These are phyloP conservation scores for Stichopus chloronotus DNA, from an alignment of 35 echinoderm and acorn worm species.

Conservation along the genomic window DNA sequence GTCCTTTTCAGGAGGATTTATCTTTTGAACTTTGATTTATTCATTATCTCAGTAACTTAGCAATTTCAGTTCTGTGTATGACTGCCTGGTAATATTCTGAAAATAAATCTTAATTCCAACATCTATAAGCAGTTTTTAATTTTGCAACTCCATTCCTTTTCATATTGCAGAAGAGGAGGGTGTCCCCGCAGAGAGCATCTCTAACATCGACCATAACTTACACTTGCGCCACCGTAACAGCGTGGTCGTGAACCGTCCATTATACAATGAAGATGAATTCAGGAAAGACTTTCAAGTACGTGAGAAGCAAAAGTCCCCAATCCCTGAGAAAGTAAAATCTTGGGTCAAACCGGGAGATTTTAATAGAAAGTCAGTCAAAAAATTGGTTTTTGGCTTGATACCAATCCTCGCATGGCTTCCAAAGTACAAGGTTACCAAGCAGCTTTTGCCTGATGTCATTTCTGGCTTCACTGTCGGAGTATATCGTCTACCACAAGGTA, in stretches of 20 bases:
- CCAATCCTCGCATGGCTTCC: constrained; percentile 45
- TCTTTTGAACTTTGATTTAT: too few relatives aligned
- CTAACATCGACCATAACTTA: constrained; percentile 8
- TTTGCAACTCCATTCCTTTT: neutral
- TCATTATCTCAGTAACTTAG: too few relatives aligned
- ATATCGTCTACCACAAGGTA: constrained; percentile 66
- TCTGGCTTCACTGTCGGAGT: constrained; percentile 64
- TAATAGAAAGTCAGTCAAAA: constrained; percentile 11
- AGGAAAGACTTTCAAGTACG: neutral
- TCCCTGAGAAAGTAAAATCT: constrained; percentile 2
- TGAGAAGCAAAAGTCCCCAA: neutral
- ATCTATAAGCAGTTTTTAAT: too few relatives aligned
- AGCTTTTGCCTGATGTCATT: constrained; percentile 42
- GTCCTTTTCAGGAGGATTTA: too few relatives aligned
- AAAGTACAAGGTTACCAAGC: constrained; percentile 32
- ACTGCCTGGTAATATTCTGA: too few relatives aligned
- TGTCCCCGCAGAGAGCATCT: constrained; percentile 39
- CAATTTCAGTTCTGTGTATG: too few relatives aligned
- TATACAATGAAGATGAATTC: constrained; percentile 57
- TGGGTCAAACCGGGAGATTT: constrained; percentile 23
- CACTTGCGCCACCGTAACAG: neutral
- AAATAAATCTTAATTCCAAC: too few relatives aligned
- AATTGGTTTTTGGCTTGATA: constrained; percentile 26
- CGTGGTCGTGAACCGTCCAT: constrained; percentile 25
- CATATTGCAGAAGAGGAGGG: constrained; percentile 19